Evolutionary conservation across 2,888 invertebrate species (phyloP).

Genomic region (Chirona hameri): DNA sequence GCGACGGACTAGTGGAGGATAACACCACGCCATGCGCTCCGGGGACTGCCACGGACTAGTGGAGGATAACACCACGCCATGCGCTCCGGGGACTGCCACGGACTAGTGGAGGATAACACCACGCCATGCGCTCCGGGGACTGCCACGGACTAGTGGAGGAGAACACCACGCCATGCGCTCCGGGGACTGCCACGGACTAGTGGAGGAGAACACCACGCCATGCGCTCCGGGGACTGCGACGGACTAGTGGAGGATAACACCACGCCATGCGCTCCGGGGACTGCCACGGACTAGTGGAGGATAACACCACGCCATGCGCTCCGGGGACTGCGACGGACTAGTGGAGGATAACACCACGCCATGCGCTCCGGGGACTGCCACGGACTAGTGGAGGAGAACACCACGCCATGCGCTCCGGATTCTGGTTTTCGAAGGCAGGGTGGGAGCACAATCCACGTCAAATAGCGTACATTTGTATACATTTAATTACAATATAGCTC

Average conservation of each 20-base stretch:
- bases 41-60: neutral
- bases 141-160: neutral
- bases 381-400: neutral
- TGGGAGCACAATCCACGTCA: too few relatives aligned
- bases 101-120: neutral
- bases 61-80: neutral
- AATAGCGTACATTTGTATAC: too few relatives aligned
- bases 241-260: neutral
- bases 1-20: neutral
- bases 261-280: too few relatives aligned
- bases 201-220: neutral
- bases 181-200: neutral
- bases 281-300: neutral
- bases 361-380: neutral
- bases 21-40: neutral
- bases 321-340: neutral
- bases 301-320: too few relatives aligned
- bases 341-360: neutral
- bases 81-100: neutral
- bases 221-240: neutral
- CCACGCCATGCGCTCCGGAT: neutral
- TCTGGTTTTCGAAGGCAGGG: too few relatives aligned
- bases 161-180: neutral
- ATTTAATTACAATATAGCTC: too few relatives aligned
- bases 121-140: too few relatives aligned